phyloP scores from a whole-genome alignment of 1,140 invertebrate species.

The Bombus superbus region DNA sequence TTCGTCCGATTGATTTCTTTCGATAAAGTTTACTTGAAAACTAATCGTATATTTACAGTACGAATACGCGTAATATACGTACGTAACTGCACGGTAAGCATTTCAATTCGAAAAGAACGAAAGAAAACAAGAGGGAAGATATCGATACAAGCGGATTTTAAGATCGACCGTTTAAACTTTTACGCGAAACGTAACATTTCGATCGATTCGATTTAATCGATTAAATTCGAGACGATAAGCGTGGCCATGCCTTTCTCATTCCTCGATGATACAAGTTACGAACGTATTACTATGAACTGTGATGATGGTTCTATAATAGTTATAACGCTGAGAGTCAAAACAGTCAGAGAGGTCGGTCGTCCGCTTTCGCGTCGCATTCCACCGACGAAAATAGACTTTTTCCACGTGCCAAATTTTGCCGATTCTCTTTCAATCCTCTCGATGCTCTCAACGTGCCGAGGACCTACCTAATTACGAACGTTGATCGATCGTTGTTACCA shows the following conservation, averaged over 20 bases:
- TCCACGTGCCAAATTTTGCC: slow-evolving; percentile 61
- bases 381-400: slow-evolving; percentile 60
- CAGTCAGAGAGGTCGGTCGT: slow-evolving; percentile 13
- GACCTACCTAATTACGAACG: background rate
- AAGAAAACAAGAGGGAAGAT: background rate
- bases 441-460: background rate
- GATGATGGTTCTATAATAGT: slow-evolving; percentile 12
- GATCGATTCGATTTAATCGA: background rate
- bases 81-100: too few relatives aligned
- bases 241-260: too few relatives aligned
- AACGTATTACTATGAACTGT: background rate
- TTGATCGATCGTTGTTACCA: background rate
- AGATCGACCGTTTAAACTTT: background rate
- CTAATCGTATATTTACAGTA: too few relatives aligned
- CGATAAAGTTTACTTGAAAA: background rate
- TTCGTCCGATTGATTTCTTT: background rate
- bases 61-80: too few relatives aligned
- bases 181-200: background rate
- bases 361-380: slow-evolving; percentile 54
- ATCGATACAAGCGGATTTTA: background rate
- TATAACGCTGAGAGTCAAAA: slow-evolving; percentile 15
- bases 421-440: slow-evolving; percentile 29
- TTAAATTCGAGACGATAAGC: background rate
- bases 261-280: background rate
- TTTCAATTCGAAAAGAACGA: background rate